A percentile compares a stretch with the other conserved stretches of the same genome.
Conservation (phyloP, 2,113 vertebrate genomes). For the Martes martes region DNA sequence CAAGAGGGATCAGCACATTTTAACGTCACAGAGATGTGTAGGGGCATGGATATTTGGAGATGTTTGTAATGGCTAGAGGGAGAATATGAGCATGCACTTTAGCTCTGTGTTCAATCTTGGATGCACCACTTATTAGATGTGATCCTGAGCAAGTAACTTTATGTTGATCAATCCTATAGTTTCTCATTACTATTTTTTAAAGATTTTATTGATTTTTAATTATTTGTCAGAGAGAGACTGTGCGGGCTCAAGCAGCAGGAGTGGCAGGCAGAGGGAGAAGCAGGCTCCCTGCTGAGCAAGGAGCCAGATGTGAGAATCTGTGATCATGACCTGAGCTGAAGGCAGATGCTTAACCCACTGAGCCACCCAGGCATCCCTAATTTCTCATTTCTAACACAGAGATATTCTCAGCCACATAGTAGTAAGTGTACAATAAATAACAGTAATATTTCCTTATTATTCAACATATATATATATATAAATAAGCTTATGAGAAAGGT, state of each 20-base stretch:
- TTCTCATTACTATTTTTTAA: not conserved
- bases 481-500: not conserved
- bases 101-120: not conserved
- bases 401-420: not conserved
- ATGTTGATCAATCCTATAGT: not conserved
- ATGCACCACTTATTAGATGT: not conserved
- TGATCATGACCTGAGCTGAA: not conserved
- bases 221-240: not conserved
- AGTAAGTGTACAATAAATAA: not conserved
- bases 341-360: not conserved
- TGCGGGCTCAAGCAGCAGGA: not conserved
- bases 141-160: not conserved
- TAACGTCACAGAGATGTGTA: not conserved
- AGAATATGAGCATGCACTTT: not conserved
- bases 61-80: not conserved
- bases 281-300: not conserved
- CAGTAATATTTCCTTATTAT: not conserved
- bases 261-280: not conserved
- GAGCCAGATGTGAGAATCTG: not conserved
- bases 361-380: not conserved
- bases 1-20: not conserved
- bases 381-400: not conserved
- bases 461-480: not conserved
- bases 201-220: not conserved
- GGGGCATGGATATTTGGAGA: not conserved